These are phyloP conservation scores for Hoplostethus mediterraneus DNA, from an alignment of 2,797 vertebrate species.

Conservation along the genomic window DNA sequence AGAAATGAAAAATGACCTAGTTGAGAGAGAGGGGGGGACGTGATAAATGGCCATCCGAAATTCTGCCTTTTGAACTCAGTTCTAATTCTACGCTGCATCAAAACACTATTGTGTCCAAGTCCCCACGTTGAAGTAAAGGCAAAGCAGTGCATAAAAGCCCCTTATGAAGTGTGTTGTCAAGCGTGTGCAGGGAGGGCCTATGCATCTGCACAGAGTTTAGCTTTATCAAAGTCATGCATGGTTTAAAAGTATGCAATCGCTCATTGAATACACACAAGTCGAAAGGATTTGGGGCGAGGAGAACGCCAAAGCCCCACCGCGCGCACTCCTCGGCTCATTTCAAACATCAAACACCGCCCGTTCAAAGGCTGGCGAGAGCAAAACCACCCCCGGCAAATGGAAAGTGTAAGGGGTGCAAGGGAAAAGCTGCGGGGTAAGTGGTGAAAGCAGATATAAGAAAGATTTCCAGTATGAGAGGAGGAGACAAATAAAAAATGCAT, in stretches of 20 bases:
- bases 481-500: conserved; percentile 33
- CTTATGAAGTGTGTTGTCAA: conserved; percentile 53
- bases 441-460: conserved; percentile 38
- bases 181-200: conserved; percentile 36
- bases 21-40: conserved; percentile 33
- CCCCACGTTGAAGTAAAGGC: conserved; percentile 13
- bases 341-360: conserved; percentile 63
- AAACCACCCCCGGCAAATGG: conserved; percentile 59
- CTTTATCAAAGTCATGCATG: conserved; percentile 73
- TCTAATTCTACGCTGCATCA: conserved; percentile 60
- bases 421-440: conserved; percentile 40
- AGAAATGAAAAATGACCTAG: conserved; percentile 53
- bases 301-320: conserved; percentile 28
- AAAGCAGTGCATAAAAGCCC: conserved; percentile 38
- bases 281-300: conserved; percentile 36
- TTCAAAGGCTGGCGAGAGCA: conserved; percentile 43
- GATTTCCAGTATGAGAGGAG: conserved; percentile 33
- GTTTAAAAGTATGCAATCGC: conserved; percentile 62
- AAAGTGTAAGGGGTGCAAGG: conserved; percentile 22
- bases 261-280: conserved; percentile 66
- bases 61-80: conserved; percentile 45
- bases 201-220: conserved; percentile 63
- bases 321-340: conserved; percentile 35
- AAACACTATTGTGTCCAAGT: conserved; percentile 52
- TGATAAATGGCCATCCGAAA: conserved; percentile 55